phyloP scores from a whole-genome alignment of 2,113 vertebrate species.

The Mustelus asterias region DNA sequence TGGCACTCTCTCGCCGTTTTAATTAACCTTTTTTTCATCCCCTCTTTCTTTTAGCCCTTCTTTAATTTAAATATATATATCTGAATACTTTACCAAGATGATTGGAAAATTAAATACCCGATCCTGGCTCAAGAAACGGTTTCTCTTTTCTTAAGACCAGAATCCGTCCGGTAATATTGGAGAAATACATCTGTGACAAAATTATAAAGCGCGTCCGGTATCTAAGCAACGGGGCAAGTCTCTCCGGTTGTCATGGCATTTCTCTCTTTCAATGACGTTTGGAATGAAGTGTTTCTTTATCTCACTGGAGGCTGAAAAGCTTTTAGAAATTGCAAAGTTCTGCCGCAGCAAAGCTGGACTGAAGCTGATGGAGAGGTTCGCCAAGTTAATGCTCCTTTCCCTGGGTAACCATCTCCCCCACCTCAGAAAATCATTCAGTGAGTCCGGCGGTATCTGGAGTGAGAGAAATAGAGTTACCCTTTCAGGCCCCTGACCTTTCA shows the following conservation, averaged over 20 bases:
- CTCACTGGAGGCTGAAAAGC: slow-evolving; percentile 1
- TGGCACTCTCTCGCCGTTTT: neutral
- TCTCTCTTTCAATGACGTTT: slow-evolving; percentile 57
- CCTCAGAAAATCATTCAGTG: neutral
- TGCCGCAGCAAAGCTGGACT: neutral
- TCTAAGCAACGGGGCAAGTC: slow-evolving; percentile 65
- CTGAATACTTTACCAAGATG: neutral
- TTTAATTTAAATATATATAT: neutral
- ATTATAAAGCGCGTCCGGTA: slow-evolving; percentile 43
- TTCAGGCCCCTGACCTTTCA: neutral
- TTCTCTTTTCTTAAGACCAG: neutral
- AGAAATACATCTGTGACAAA: slow-evolving; percentile 14
- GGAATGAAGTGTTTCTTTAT: slow-evolving; percentile 56
- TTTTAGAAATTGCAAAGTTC: slow-evolving; percentile 24
- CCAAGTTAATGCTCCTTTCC: neutral
- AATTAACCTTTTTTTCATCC: neutral
- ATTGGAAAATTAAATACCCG: neutral
- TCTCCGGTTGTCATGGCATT: slow-evolving; percentile 64
- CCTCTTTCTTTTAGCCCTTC: neutral
- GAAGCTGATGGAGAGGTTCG: neutral
- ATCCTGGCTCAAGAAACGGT: neutral
- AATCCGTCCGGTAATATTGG: neutral
- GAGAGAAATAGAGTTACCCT: neutral
- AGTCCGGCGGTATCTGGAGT: neutral
- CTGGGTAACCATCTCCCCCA: neutral